Percentiles rank a stretch among this genome's conserved stretches.
Evolutionary conservation across 1,140 invertebrate species (phyloP).

Genomic region (Rhyzopertha dominica): DNA sequence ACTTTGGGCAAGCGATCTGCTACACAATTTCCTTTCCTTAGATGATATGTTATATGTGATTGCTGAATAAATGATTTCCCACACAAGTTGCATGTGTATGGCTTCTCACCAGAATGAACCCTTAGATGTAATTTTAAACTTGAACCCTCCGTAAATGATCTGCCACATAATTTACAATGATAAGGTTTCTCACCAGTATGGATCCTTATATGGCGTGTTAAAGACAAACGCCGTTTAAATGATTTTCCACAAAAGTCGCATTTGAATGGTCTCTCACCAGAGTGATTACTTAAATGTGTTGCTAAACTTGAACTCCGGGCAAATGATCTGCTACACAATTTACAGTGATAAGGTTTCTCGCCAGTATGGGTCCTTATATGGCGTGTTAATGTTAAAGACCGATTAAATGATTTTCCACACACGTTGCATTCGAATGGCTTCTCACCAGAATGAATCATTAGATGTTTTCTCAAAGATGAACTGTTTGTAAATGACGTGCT

Average conservation of each 20-base stretch:
- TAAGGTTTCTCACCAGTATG: slow-evolving; percentile 64
- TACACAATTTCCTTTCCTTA: too few relatives aligned
- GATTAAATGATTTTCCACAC: slow-evolving; percentile 3
- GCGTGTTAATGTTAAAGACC: not conserved
- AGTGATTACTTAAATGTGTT: too few relatives aligned
- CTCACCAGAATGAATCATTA: not conserved
- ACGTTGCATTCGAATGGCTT: slow-evolving; percentile 6
- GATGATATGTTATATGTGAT: slow-evolving; percentile 32
- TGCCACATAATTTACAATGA: slow-evolving; percentile 60
- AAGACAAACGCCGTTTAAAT: slow-evolving; percentile 9
- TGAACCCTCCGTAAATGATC: slow-evolving; percentile 51
- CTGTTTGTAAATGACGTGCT: too few relatives aligned
- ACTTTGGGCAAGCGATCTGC: too few relatives aligned
- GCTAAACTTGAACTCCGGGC: too few relatives aligned
- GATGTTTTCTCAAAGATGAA: not conserved
- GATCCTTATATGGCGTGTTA: slow-evolving; percentile 35
- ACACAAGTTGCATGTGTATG: slow-evolving; percentile 55
- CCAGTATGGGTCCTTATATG: slow-evolving; percentile 2
- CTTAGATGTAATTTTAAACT: slow-evolving; percentile 50
- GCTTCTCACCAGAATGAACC: slow-evolving; percentile 56
- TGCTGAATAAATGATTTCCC: slow-evolving; percentile 33
- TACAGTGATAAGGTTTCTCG: too few relatives aligned
- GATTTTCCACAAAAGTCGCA: slow-evolving; percentile 26
- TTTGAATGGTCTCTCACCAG: too few relatives aligned
- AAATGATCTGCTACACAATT: too few relatives aligned